These are phyloP conservation scores for Acrossocheilus fasciatus DNA, from an alignment of 2,797 vertebrate genomes.

Conservation along the genomic window DNA sequence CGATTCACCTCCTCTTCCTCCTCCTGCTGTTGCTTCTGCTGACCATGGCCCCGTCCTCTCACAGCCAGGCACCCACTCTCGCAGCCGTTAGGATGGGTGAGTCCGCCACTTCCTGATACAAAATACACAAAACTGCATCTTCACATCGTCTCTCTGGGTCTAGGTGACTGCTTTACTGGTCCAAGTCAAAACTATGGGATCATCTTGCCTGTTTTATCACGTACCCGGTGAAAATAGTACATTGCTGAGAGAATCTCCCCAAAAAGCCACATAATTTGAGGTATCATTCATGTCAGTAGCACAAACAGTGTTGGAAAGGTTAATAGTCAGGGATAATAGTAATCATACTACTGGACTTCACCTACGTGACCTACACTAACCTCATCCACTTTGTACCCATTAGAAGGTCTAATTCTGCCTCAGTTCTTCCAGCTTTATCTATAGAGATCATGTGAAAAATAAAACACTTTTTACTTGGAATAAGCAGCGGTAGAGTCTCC, in stretches of 20 bases:
- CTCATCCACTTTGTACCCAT: not conserved
- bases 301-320: not conserved
- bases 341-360: not conserved
- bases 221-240: not conserved
- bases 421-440: not conserved
- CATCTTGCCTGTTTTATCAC: not conserved
- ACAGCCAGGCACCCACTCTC: conserved; percentile 79
- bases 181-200: not conserved
- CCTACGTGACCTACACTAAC: not conserved
- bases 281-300: not conserved
- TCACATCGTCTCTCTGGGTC: not conserved
- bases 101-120: not conserved
- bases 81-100: conserved; percentile 90
- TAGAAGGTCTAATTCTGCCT: conserved; percentile 9
- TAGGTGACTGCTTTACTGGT: not conserved
- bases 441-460: not conserved
- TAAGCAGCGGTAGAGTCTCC: not conserved
- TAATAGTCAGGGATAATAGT: not conserved
- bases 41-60: conserved; percentile 77
- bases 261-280: not conserved
- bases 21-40: conserved; percentile 74
- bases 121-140: not conserved
- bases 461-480: not conserved
- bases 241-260: not conserved
- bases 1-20: conserved; percentile 85